These are phyloP conservation scores for Drosophila infuscata DNA, from an alignment of 2,888 invertebrate species.

Conservation along the genomic window DNA sequence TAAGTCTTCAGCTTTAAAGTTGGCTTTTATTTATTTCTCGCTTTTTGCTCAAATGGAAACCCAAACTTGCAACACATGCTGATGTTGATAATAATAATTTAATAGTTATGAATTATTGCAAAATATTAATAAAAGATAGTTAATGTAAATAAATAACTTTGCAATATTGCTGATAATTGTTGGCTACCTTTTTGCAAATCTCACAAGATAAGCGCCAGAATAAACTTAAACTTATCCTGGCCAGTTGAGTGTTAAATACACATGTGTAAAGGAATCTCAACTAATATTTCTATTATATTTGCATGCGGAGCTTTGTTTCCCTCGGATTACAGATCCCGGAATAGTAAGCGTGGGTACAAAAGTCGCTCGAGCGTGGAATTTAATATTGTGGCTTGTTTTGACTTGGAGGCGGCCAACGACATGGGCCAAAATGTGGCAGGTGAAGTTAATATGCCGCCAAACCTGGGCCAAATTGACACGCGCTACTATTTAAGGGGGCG, in stretches of 20 bases:
- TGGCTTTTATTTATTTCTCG: fast-evolving
- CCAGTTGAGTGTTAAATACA: not conserved
- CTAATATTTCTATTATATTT: not conserved
- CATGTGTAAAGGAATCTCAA: not conserved
- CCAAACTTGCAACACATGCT: too few relatives aligned
- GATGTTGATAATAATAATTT: too few relatives aligned
- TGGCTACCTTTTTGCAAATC: not conserved
- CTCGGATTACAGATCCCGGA: constrained; percentile 10
- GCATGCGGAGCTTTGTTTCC: constrained; percentile 12
- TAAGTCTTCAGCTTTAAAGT: not conserved
- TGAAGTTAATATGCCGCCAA: constrained; percentile 52
- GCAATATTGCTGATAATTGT: not conserved
- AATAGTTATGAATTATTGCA: too few relatives aligned
- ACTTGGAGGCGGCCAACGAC: not conserved
- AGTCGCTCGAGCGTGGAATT: constrained; percentile 38
- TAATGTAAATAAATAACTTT: not conserved
- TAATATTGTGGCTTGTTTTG: constrained; percentile 30
- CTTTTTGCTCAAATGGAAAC: too few relatives aligned
- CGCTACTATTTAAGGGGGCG: constrained; percentile 73
- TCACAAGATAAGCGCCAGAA: not conserved
- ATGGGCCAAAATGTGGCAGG: constrained; percentile 32
- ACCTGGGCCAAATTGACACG: constrained; percentile 74
- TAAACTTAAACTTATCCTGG: not conserved
- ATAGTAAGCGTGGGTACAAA: constrained; percentile 16
- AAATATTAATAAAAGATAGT: not conserved